Percentiles rank a stretch among this genome's conserved stretches.
Evolutionary conservation across 2,888 invertebrate genomes (phyloP).

Genomic region (Thalpophila matura): DNA sequence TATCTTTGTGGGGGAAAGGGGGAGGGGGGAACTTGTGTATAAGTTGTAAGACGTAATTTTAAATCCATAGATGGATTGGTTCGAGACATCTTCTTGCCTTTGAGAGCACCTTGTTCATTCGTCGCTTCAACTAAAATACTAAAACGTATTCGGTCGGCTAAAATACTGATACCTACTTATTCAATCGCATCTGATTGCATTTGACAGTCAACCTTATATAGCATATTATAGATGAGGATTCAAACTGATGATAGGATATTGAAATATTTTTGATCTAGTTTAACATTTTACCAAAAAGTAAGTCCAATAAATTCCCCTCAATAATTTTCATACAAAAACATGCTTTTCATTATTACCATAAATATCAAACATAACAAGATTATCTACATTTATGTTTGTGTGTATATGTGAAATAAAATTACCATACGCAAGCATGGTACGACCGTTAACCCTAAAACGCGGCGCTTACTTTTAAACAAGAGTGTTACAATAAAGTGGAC

Average conservation of each 20-base stretch:
- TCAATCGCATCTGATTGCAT: neutral
- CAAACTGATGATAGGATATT: neutral
- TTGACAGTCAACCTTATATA: neutral
- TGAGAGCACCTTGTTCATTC: too few species aligned
- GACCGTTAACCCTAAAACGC: constrained; percentile 59
- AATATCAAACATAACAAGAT: constrained; percentile 23
- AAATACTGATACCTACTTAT: neutral
- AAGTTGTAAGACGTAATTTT: too few species aligned
- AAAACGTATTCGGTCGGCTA: too few species aligned
- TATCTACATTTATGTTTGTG: constrained; percentile 21
- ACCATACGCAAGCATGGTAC: constrained; percentile 44
- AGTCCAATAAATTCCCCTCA: neutral
- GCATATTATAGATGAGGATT: neutral
- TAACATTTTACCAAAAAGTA: neutral
- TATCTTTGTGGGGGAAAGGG: too few species aligned
- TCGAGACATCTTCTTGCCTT: too few species aligned
- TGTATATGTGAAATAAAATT: constrained; percentile 44
- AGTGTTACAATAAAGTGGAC: constrained; percentile 60
- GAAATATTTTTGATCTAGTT: neutral
- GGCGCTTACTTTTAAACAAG: constrained; percentile 61
- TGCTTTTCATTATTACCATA: constrained; percentile 34
- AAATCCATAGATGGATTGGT: too few species aligned
- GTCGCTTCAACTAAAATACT: too few species aligned
- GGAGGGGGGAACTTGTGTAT: too few species aligned
- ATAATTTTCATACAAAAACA: constrained; percentile 9